Base-by-base conservation (phyloP, 2,797 vertebrate species). In the Muscicapa striata region DNA sequence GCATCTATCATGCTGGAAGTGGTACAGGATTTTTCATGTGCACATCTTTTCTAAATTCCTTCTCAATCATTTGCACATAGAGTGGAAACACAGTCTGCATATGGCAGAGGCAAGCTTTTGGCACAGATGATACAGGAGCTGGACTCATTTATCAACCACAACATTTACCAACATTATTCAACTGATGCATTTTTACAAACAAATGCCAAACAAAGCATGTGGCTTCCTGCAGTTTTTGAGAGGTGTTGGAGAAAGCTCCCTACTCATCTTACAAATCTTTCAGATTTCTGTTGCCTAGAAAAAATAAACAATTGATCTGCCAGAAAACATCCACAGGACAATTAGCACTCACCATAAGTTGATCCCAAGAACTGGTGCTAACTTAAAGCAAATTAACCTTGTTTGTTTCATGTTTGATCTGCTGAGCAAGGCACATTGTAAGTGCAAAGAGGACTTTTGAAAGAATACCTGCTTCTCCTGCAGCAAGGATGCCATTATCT, bases 161-260 rank as follows among this genome's bases (percentile, higher is more conserved):
- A 87, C 49, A 88, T 89, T 87, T 80, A 94, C 61, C 79, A 95
- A 74, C 43, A 48, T 81, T 83, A 64, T 57, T 77, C 49, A 87
- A 59, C 46, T 76, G 82, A 63, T 81, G 82, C 49, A 48, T 69
- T 95, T 94, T 64, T 72, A 62, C 36, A 45, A 92, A 88, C 36
- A 91, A 76, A 63, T 22, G 23, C 40, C n/a, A 84, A 30, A 58
- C 24, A 77, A 85, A 87, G 23, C 66, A 58, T 9, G 59, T 9
- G 49, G 72, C 57, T 75, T 75, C 64, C 79, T 63, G 30, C 13
- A 59, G 24, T 62, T 90, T 72, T 54, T 30, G 4, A 36, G 74
- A 67, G 64, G 49, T 14, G 16, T 23, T 9, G 6, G 24, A 49
- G 72, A 78, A 87, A 43, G 17, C n/a, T 61, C 27, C n/a, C 24